Conservation (phyloP, 2,797 vertebrate species). For the Bovichtus diacanthus region DNA sequence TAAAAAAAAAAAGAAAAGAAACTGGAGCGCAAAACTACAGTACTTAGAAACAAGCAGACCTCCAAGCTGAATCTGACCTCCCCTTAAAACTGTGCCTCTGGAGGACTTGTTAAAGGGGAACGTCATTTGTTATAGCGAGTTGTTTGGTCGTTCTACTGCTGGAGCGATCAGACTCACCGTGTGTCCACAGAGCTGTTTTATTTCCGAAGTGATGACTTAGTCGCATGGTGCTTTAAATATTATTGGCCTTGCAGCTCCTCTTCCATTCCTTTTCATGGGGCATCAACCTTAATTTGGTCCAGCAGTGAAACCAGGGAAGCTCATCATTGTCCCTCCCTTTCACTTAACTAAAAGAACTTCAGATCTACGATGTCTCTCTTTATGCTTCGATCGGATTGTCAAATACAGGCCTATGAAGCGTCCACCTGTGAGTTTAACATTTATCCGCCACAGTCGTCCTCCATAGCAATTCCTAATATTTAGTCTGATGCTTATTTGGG, state of each 20-base stretch:
- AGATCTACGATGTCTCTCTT: slow-evolving; percentile 16
- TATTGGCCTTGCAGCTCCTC: slow-evolving; percentile 65
- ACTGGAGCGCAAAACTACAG: no score
- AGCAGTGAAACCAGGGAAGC: slow-evolving; percentile 67
- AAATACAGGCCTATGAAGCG: neutral
- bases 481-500: neutral
- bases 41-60: neutral
- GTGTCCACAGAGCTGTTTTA: slow-evolving; percentile 76
- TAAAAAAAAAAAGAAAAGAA: no score
- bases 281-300: slow-evolving; percentile 77
- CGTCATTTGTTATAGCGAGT: slow-evolving; percentile 1
- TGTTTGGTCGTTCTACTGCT: slow-evolving; percentile 13
- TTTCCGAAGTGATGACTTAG: slow-evolving; percentile 68
- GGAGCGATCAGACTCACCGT: slow-evolving; percentile 52
- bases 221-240: slow-evolving; percentile 71
- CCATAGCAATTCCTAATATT: neutral
- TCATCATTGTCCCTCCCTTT: slow-evolving; percentile 37
- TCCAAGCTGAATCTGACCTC: neutral
- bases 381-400: slow-evolving; percentile 11
- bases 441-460: neutral
- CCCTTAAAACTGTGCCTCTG: neutral
- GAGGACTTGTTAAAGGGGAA: neutral
- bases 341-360: slow-evolving; percentile 16
- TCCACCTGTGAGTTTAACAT: neutral
- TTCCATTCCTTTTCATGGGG: slow-evolving; percentile 75